phyloP scores from a whole-genome alignment of 1,140 invertebrate species.

The Triops longicaudatus region DNA sequence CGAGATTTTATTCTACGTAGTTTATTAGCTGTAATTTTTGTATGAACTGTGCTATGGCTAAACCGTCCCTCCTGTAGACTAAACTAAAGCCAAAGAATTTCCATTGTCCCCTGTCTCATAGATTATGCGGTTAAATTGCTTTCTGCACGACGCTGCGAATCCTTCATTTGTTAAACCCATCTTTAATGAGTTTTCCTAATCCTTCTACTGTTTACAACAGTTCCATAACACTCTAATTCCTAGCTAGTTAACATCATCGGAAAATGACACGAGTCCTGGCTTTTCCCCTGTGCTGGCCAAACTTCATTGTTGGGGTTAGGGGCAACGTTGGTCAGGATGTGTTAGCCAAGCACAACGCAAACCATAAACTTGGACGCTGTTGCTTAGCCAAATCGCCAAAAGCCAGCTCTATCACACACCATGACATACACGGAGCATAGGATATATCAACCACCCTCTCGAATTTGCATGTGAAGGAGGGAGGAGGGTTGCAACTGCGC shows the following conservation, averaged over 20 bases:
- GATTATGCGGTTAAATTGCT: not conserved
- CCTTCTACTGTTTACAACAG: not conserved
- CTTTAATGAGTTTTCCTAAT: not conserved
- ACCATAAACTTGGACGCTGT: not conserved
- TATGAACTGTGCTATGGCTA: too few relatives aligned
- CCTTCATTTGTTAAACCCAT: not conserved
- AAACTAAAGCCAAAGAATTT: too few relatives aligned
- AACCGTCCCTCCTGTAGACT: too few relatives aligned
- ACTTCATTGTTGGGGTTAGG: not conserved
- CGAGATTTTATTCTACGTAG: too few relatives aligned
- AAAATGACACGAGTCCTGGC: not conserved
- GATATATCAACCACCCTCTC: not conserved
- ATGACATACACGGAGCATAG: not conserved
- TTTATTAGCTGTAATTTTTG: too few relatives aligned
- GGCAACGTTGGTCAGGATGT: not conserved
- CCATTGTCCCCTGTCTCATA: too few relatives aligned
- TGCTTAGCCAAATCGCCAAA: constrained; percentile 11
- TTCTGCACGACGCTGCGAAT: not conserved
- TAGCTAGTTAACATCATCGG: not conserved
- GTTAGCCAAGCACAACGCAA: not conserved
- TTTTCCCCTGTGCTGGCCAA: not conserved
- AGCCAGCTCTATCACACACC: not conserved
- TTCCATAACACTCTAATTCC: not conserved
- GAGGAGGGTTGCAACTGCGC: not conserved
- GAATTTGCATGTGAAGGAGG: not conserved